Percentiles rank a stretch among this genome's conserved stretches.
Conservation (phyloP, 2,888 invertebrate genomes). For the Temnothorax unifasciatus region DNA sequence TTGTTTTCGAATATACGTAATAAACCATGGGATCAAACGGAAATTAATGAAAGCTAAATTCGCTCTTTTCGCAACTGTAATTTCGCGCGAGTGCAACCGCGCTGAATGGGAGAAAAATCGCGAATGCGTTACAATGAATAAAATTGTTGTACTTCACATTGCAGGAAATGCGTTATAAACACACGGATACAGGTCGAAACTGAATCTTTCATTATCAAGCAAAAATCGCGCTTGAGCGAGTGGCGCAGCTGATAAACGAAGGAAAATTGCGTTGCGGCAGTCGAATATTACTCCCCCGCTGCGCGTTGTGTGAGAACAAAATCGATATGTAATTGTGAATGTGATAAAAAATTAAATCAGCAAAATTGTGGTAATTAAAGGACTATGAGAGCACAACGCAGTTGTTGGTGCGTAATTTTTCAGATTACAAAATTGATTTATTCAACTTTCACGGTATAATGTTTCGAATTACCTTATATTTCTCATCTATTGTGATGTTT, state of each 20-base stretch:
- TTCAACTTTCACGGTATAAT: too few relatives aligned
- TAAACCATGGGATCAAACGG: conserved; percentile 41
- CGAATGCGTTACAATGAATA: conserved; percentile 18
- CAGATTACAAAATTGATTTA: too few relatives aligned
- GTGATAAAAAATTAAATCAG: not conserved
- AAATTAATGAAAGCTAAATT: conserved; percentile 42
- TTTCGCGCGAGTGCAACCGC: conserved; percentile 24
- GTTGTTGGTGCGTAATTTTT: too few relatives aligned
- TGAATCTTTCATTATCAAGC: not conserved
- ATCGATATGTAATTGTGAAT: not conserved
- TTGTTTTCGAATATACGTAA: conserved; percentile 36
- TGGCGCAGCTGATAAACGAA: conserved; percentile 9
- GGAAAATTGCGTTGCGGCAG: conserved; percentile 29
- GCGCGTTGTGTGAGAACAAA: not conserved
- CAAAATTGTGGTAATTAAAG: too few relatives aligned
- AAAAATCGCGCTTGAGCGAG: conserved; percentile 29
- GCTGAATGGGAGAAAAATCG: conserved; percentile 35
- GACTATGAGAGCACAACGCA: too few relatives aligned
- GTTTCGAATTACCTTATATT: too few relatives aligned
- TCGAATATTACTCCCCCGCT: not conserved
- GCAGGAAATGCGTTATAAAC: not conserved
- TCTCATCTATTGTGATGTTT: too few relatives aligned
- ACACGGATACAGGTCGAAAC: not conserved
- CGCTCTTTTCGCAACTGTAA: conserved; percentile 25
- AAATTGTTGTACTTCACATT: conserved; percentile 27